phyloP scores from a whole-genome alignment of 1,140 invertebrate genomes.

The Panonychus citri region DNA sequence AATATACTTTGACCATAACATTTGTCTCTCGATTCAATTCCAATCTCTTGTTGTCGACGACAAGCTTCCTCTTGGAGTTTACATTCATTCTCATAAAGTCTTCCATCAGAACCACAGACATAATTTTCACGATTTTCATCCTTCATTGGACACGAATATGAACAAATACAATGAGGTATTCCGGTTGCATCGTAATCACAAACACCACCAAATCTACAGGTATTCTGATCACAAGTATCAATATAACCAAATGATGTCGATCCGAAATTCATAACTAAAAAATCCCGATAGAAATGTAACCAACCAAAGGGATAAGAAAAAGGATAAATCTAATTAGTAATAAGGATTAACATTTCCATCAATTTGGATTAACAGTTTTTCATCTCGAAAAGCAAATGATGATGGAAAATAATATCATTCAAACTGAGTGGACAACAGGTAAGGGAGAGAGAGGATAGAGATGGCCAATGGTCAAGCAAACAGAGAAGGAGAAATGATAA shows the following conservation, averaged over 20 bases:
- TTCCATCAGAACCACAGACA: slow-evolving; percentile 38
- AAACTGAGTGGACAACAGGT: neutral
- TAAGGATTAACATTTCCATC: too few species aligned
- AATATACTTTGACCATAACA: slow-evolving; percentile 42
- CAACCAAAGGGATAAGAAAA: too few species aligned
- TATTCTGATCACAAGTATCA: slow-evolving; percentile 11
- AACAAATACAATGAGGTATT: slow-evolving; percentile 11
- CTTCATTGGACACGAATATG: slow-evolving; percentile 7
- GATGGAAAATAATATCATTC: too few species aligned
- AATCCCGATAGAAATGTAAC: too few species aligned
- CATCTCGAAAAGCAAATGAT: too few species aligned
- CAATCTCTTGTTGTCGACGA: slow-evolving; percentile 49
- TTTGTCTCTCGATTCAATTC: slow-evolving; percentile 30
- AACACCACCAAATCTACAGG: slow-evolving; percentile 13
- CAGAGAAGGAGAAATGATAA: neutral
- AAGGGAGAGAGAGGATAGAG: neutral
- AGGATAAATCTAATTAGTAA: too few species aligned
- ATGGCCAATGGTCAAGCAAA: neutral
- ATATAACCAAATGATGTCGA: neutral
- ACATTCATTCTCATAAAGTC: slow-evolving; percentile 50
- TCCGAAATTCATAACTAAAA: too few species aligned
- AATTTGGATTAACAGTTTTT: too few species aligned
- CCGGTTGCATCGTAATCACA: slow-evolving; percentile 12
- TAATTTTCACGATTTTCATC: neutral
- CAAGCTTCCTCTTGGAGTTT: slow-evolving; percentile 66